These are phyloP conservation scores for Laticauda colubrina DNA, from an alignment of 2,113 vertebrate species.

Conservation along the genomic window DNA sequence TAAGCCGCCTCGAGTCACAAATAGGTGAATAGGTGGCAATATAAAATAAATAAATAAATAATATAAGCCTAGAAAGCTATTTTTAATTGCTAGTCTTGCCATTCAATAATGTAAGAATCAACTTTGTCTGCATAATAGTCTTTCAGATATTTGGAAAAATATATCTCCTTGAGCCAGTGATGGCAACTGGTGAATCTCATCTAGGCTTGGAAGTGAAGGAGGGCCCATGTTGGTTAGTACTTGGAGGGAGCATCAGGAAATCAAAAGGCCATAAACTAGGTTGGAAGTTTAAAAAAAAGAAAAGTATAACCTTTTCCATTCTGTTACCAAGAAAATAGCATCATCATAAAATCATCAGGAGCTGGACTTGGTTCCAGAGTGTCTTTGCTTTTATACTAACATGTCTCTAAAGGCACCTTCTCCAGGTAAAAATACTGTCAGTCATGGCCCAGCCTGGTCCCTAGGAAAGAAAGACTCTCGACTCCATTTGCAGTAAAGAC, in stretches of 20 bases:
- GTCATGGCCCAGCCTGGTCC: not conserved
- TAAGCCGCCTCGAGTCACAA: too few relatives aligned
- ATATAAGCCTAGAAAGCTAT: not conserved
- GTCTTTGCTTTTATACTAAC: not conserved
- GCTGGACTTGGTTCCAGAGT: not conserved
- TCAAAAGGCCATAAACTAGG: not conserved
- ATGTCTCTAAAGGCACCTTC: not conserved
- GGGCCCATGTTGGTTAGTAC: not conserved
- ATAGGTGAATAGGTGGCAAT: too few relatives aligned
- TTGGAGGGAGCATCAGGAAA: not conserved
- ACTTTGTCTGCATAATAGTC: not conserved
- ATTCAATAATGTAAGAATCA: not conserved
- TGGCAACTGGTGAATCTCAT: not conserved
- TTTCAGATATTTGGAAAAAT: not conserved
- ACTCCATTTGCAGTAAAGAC: not conserved
- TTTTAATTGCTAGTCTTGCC: not conserved
- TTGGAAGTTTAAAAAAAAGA: not conserved
- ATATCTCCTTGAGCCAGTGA: not conserved
- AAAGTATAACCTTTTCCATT: not conserved
- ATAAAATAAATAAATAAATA: too few relatives aligned
- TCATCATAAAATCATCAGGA: not conserved
- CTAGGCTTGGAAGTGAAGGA: not conserved
- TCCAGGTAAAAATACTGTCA: not conserved
- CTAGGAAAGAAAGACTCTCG: not conserved
- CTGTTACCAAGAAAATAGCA: not conserved